These are phyloP conservation scores for Scotopteryx bipunctaria DNA, from an alignment of 2,888 invertebrate species.

Conservation along the genomic window DNA sequence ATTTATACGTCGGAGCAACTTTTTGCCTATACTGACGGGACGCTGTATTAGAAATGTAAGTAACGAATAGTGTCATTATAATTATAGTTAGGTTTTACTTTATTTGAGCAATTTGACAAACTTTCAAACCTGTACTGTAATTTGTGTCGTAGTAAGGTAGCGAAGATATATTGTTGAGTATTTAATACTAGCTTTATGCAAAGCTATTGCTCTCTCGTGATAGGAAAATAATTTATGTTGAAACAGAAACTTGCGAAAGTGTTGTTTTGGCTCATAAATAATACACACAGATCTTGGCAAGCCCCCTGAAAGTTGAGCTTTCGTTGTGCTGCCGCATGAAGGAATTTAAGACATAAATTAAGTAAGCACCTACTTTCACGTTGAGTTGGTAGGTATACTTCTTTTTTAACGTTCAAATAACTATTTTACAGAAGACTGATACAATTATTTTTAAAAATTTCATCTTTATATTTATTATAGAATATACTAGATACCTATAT, in stretches of 20 bases:
- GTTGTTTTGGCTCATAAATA: conserved; percentile 27
- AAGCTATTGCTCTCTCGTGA: conserved; percentile 14
- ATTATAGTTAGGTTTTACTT: not conserved
- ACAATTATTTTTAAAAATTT: no score
- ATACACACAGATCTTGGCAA: conserved; percentile 24
- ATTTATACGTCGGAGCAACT: no score
- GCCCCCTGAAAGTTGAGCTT: conserved; percentile 23
- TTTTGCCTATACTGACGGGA: no score
- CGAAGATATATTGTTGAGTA: conserved; percentile 5
- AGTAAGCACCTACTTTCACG: not conserved
- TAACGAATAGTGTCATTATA: no score
- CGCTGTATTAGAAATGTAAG: no score
- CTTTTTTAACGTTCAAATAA: no score
- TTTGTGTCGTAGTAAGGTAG: not conserved
- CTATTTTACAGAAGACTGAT: no score
- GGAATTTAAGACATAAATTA: conserved; percentile 20
- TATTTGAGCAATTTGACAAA: not conserved
- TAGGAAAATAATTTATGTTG: conserved; percentile 24
- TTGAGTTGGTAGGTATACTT: not conserved
- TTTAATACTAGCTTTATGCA: conserved; percentile 16
- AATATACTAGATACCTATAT: no score
- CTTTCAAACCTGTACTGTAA: not conserved
- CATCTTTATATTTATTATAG: no score
- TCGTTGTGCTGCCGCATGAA: conserved; percentile 12
- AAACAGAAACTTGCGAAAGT: conserved; percentile 23